Percentiles rank a stretch among this genome's conserved stretches.
Evolutionary conservation across 2,888 invertebrate genomes (phyloP).

Genomic region (Phaedon cochleariae): DNA sequence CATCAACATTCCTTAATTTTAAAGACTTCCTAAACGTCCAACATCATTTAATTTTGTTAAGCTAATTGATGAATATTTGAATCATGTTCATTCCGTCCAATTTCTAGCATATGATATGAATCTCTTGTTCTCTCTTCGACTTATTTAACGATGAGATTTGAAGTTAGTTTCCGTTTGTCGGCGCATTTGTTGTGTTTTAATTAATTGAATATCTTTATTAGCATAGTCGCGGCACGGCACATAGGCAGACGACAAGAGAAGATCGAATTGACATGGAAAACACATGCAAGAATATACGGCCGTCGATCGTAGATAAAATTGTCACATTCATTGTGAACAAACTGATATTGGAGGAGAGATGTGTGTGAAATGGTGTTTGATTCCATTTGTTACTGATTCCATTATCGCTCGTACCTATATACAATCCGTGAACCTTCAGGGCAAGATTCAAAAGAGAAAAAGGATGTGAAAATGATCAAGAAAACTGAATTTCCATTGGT

Average conservation of each 20-base stretch:
- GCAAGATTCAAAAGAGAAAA: too few species aligned
- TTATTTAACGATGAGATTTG: slow-evolving; percentile 26
- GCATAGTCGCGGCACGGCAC: slow-evolving; percentile 17
- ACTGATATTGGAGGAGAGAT: background rate
- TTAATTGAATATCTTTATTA: slow-evolving; percentile 45
- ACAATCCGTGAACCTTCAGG: background rate
- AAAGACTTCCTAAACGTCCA: too few species aligned
- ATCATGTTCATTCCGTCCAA: slow-evolving; percentile 28
- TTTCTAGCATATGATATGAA: slow-evolving; percentile 29
- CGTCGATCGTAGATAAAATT: slow-evolving; percentile 38
- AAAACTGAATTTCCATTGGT: too few species aligned
- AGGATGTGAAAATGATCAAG: too few species aligned
- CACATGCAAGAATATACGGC: slow-evolving; percentile 33
- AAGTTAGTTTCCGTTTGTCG: slow-evolving; percentile 33
- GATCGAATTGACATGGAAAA: slow-evolving; percentile 34
- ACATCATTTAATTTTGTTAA: background rate
- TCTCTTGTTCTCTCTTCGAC: slow-evolving; percentile 18
- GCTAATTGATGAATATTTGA: background rate
- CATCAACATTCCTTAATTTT: too few species aligned
- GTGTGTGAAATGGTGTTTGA: background rate
- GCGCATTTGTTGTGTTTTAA: slow-evolving; percentile 40
- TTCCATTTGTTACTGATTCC: background rate
- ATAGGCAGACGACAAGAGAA: slow-evolving; percentile 25
- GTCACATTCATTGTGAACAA: slow-evolving; percentile 30
- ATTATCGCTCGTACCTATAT: background rate